Conservation (phyloP, 1,140 invertebrate species). For the Diprion similis region DNA sequence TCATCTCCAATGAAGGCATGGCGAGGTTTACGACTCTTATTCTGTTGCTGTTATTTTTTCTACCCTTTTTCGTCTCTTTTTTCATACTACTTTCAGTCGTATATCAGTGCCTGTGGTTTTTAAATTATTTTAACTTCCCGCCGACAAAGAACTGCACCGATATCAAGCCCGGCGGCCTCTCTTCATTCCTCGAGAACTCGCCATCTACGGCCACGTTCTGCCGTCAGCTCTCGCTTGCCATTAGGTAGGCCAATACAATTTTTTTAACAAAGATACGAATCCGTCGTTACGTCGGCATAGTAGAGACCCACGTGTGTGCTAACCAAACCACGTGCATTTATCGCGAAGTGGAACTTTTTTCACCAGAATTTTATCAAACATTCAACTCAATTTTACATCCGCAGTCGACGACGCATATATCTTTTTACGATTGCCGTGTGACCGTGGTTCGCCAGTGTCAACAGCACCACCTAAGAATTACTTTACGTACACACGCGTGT, state of each 20-base stretch:
- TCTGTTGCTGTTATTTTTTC: neutral
- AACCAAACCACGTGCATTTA: too few species aligned
- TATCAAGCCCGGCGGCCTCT: slow-evolving; percentile 25
- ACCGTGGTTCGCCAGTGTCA: too few species aligned
- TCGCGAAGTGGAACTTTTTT: too few species aligned
- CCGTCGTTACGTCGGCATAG: neutral
- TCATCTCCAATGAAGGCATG: neutral
- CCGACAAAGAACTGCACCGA: slow-evolving; percentile 41
- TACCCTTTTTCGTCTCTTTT: neutral
- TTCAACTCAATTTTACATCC: too few species aligned
- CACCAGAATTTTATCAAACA: too few species aligned
- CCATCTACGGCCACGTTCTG: neutral
- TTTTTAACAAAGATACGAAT: neutral
- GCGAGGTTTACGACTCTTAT: neutral
- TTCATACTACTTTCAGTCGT: slow-evolving; percentile 37
- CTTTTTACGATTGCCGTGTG: too few species aligned
- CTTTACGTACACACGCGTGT: neutral
- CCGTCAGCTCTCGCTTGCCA: neutral
- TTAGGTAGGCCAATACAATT: neutral
- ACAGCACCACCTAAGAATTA: neutral
- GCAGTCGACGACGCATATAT: too few species aligned
- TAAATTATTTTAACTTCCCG: slow-evolving; percentile 54
- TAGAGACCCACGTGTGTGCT: neutral
- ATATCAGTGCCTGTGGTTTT: slow-evolving; percentile 55
- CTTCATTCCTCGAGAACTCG: neutral